Evolutionary conservation across 1,140 invertebrate genomes (phyloP), one percentile per base, ranked within the genome.

Genomic region (Pteromalus puparum): DNA sequence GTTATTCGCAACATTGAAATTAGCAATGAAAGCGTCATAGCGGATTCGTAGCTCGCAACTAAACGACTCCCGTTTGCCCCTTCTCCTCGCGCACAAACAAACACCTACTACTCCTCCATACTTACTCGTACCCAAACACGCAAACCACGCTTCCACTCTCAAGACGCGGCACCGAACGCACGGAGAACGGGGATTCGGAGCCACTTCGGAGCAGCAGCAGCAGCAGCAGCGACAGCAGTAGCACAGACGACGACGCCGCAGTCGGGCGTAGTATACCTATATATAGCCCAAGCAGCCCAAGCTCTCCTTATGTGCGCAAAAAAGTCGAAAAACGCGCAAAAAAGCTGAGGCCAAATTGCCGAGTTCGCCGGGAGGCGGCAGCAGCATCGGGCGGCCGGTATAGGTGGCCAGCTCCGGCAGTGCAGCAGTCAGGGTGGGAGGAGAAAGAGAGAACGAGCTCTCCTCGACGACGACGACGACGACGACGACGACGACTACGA

Each of bases 301-400:
- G 53, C 53, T 61, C 21, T n/a, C 21, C 53, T 61, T 61, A 61
- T 61, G 53, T 61, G 53, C 53, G 53, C 53, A 61, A 61, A 61
- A 61, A 61, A 61, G 53, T 61, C 53, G 53, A 61, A 61, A 61
- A 61, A 61, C 53, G 53, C 18, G 53, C 53, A 61, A 61, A 61
- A 61, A 61, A 61, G 53, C 53, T 61, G 53, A 70, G 12, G 24
- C 30, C 26, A 34, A 34, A 24, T 26, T 28, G 30, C 42, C 13
- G 38, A 75, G 48, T 61, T 46, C 34, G 5, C 72, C 81, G 48
- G 28, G 9, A 75, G 81, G 2, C 34, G 81, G 81, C 81, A 24
- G n/a, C 15, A 53, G 4, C 1, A n/a, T 75, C 28, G 30, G 4
- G 5, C 53, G 7, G 46, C 34, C 53, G 76, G 53, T 61, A 61